Evolutionary conservation across 2,888 invertebrate species (phyloP), one percentile per base, ranked within the genome.

Genomic region (Eupeodes luniger): DNA sequence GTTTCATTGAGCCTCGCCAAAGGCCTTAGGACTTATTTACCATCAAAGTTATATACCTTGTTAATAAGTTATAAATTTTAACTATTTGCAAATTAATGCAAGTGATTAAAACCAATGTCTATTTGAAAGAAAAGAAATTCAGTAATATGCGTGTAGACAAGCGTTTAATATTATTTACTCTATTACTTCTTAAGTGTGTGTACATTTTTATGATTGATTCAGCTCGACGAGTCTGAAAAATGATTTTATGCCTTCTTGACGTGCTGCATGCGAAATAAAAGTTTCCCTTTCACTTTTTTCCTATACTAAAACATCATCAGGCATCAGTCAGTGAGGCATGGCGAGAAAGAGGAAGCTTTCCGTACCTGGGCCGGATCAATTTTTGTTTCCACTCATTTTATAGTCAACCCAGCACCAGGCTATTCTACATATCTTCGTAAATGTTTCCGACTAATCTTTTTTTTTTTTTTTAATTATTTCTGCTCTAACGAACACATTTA

Each of bases 261-360:
- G 57, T 74, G 72, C 74, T 78, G 76, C 80, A 75, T 75, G 49
- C 64, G 44, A 76, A 72, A 44, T 57, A 49, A 44, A 62, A 47
- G 27, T 19, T 12, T 75, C 61, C 85, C 84, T 88, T 88, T 88
- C 88, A 84, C 85, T 85, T 78, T 88, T 81, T 9, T 47, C 11
- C 40, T 9, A 4, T 40, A 7, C 9, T 40, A 27, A 27, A 27
- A 2, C 40, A 40, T 40, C 6, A 7, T 40, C 3, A 40, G 16
- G 27, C 11, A 19, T 40, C 34, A 14, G 16, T 10, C 85, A 77
- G 75, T 81, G 69, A 81, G 75, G 77, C 85, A 27, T 88, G 70
- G n/a, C 61, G 47, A 76, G 47, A 82, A 75, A 74, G 84, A 84
- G 81, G 88, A 88, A 85, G 78, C 74, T 69, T 53, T 57, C 64